Evolutionary conservation across 1,140 invertebrate species (phyloP).

Genomic region (Medauroidea extradentata): DNA sequence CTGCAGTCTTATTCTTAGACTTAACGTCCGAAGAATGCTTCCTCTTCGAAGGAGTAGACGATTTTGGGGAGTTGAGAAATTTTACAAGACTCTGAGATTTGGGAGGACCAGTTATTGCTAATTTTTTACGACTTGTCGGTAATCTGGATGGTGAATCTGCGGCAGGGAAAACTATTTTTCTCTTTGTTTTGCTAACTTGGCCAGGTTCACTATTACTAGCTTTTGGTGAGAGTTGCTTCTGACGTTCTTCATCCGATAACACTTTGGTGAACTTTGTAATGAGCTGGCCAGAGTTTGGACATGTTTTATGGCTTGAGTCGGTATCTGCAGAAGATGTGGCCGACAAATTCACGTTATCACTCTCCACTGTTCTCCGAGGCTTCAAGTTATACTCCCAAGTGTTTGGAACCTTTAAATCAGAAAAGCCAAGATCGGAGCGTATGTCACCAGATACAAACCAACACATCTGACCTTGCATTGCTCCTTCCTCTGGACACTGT

Average conservation of each 20-base stretch:
- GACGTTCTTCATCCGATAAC: conserved; percentile 46
- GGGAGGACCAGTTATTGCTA: too few species aligned
- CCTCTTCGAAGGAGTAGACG: too few species aligned
- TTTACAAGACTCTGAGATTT: too few species aligned
- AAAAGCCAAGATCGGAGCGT: conserved; percentile 52
- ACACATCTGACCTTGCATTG: conserved; percentile 53
- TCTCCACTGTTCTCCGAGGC: background rate
- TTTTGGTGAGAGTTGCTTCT: conserved; percentile 38
- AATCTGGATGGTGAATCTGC: background rate
- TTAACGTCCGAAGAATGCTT: too few species aligned
- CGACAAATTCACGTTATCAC: background rate
- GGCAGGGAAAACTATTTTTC: background rate
- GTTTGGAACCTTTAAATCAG: conserved; percentile 51
- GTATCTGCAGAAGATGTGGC: background rate
- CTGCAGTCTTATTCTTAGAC: too few species aligned
- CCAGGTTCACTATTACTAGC: too few species aligned
- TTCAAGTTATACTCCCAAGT: conserved; percentile 30
- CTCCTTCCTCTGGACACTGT: conserved; percentile 52
- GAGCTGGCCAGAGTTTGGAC: background rate
- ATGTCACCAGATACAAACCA: conserved; percentile 62
- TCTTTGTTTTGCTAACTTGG: conserved; percentile 29
- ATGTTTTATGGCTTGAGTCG: background rate
- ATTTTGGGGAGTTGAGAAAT: too few species aligned
- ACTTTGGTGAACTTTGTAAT: conserved; percentile 56
- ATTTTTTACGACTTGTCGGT: too few species aligned